Base-by-base conservation (phyloP, 64 coral and sea anemone genomes). In the Montipora efflorescens region DNA sequence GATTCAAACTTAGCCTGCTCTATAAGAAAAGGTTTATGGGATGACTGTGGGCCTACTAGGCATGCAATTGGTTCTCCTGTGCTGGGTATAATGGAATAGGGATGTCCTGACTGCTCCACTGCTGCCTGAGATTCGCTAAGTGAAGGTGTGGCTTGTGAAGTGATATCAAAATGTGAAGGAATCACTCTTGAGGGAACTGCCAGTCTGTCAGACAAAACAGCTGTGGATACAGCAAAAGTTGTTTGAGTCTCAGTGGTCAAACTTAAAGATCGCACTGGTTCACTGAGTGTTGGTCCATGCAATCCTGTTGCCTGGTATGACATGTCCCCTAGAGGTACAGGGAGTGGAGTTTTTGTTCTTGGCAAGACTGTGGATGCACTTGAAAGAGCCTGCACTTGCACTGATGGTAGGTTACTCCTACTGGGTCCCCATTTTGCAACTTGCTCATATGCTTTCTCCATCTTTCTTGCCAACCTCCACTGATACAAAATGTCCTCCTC, bases 401-500 rank as follows among this genome's bases (percentile, higher is more conserved):
- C 55, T 21, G 72, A 45, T 59, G 74, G 6, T 5, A 77, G 7
- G 45, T 18, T 16, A 49, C 44, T n/a, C 23, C 48, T 45, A 10
- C n/a, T n/a, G 10, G 55, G 88, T 9, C 81, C 46, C 82, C 46
- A 44, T 73, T 79, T 69, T 47, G 49, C 18, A 16, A 59, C 72
- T n/a, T 76, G 89, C 89, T 96, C 92, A 90, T 99, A 89, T 45
- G 98, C 98, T 66, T 89, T 96, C 75, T 99, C 98, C 92, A 99
- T 94, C 84, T 94, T 96, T 47, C 98, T 99, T 77, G 95, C 92
- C 19, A 99, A 52, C 36, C 98, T 87, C 98, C 98, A 99, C 75
- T 99, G 98, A 76, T 99, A 99, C 44, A 99, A 82, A 68, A 99
- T 99, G 77, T 99, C 98, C 45, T 99, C 95, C 78, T 99, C 98